Evolutionary conservation across 1,140 invertebrate genomes (phyloP).

Genomic region (Drosophila lacertosa): DNA sequence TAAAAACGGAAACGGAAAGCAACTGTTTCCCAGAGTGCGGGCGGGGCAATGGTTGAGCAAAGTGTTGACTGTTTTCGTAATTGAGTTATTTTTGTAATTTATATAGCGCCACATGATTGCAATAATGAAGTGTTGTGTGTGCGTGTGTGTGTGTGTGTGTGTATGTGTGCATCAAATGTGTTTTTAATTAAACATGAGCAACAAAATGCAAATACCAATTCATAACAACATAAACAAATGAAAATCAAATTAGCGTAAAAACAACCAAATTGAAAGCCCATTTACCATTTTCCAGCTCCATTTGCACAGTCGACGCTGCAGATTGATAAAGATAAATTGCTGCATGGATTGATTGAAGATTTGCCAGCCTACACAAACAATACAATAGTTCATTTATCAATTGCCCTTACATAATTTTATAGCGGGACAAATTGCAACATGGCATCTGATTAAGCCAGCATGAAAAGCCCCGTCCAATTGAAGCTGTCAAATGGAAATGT

Average conservation of each 20-base stretch:
- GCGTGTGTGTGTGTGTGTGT: slow-evolving; percentile 1
- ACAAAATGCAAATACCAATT: slow-evolving; percentile 50
- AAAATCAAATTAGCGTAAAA: slow-evolving; percentile 66
- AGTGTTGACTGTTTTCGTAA: slow-evolving; percentile 42
- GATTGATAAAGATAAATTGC: slow-evolving; percentile 20
- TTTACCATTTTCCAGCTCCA: slow-evolving; percentile 2
- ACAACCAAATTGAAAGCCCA: slow-evolving; percentile 9
- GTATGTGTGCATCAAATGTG: slow-evolving; percentile 43
- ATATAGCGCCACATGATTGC: slow-evolving; percentile 45
- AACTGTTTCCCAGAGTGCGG: slow-evolving; percentile 48
- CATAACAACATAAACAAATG: slow-evolving; percentile 69
- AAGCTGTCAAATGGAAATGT: neutral
- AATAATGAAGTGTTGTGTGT: slow-evolving; percentile 63
- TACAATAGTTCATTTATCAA: slow-evolving; percentile 19
- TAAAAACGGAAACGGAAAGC: slow-evolving; percentile 74
- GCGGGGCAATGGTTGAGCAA: neutral
- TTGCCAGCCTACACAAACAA: neutral
- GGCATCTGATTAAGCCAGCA: slow-evolving; percentile 8
- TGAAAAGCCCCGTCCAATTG: neutral
- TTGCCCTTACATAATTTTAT: slow-evolving; percentile 1
- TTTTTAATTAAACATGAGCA: slow-evolving; percentile 60
- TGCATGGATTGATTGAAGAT: slow-evolving; percentile 10
- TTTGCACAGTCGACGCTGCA: neutral
- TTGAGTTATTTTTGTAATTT: slow-evolving; percentile 75
- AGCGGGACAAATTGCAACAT: slow-evolving; percentile 1